A percentile compares a stretch with the other conserved stretches of the same genome.
Conservation (phyloP, 2,113 vertebrate genomes). For the Diadophis punctatus region DNA sequence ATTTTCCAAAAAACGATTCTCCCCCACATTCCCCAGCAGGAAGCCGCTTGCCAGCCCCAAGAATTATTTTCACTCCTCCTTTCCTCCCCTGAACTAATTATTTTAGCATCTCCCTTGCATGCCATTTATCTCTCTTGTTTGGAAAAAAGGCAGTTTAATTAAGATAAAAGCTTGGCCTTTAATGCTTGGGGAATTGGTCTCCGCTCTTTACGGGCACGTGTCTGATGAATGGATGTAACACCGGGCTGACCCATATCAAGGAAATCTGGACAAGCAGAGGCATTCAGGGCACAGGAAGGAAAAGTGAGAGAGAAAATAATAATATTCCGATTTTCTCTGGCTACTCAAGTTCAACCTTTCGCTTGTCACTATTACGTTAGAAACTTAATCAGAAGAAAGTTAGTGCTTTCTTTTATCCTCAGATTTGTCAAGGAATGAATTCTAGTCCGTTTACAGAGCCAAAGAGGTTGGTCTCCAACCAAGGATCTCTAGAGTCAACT, state of each 20-base stretch:
- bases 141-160: slow-evolving; percentile 30
- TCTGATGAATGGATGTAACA: slow-evolving; percentile 26
- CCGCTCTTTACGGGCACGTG: background rate
- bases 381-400: background rate
- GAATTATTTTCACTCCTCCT: slow-evolving; percentile 6
- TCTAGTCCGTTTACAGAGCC: background rate
- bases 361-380: background rate
- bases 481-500: background rate
- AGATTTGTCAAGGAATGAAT: background rate
- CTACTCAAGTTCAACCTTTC: background rate
- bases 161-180: slow-evolving; percentile 34
- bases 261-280: background rate
- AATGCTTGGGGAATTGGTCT: slow-evolving; percentile 14
- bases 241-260: slow-evolving; percentile 5
- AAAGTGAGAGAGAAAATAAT: background rate
- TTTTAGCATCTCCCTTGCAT: slow-evolving; percentile 23
- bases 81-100: slow-evolving; percentile 24
- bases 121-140: slow-evolving; percentile 33
- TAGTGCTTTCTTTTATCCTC: background rate
- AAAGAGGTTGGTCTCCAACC: background rate
- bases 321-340: background rate
- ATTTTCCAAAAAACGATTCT: background rate
- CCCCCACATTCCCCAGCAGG: background rate
- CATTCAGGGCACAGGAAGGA: background rate
- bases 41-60: background rate